Base-by-base conservation (phyloP, 2,797 vertebrate genomes). In the Chelon labrosus region DNA sequence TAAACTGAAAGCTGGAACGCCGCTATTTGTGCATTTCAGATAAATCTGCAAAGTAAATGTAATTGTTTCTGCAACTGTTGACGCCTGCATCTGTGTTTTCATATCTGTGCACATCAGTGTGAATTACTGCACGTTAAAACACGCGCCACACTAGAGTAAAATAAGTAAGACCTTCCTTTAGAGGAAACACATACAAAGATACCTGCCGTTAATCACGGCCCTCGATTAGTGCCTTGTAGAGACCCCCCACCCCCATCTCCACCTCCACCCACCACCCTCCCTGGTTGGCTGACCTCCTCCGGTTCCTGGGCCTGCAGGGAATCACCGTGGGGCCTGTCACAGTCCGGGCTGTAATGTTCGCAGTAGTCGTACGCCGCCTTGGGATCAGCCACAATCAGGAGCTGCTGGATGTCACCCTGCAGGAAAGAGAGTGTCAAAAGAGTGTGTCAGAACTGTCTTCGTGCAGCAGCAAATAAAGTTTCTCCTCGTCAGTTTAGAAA, bases 331-430 rank as follows among this genome's bases (percentile, higher is more conserved):
- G 97, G 95, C n/a, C 93, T 96, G 81, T 97, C 96, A 92, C 98
- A 99, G 93, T 99, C 97, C 0, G 97, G 96, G 88, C 96, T 99
- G 77, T 98, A 99, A 85, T 99, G 97, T 89, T 98, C 97, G 91
- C 98, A 99, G 93, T 99, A 99, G 92, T 99, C 97, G 60, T 96
- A 96, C 0, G 98, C 98, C 56, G 97, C 98, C 89, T 96, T 96
- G 61, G 97, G 95, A 87, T 99, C 98, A 7, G 91, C 91, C 47
- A 96, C 91, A 59, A 99, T 97, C 92, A 99, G 85, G 68, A 99
- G 92, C 82, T 99, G 98, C 89, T 99, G 98, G 90, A 99, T 98
- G 85, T 99, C 97, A 7, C 98, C 98, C 98, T 99, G 93, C 17
- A 70, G 73, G 70, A 31, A 67, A 72, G 83, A 3, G 3, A 3